phyloP scores from a whole-genome alignment of 2,113 vertebrate species.

The Scortum barcoo region DNA sequence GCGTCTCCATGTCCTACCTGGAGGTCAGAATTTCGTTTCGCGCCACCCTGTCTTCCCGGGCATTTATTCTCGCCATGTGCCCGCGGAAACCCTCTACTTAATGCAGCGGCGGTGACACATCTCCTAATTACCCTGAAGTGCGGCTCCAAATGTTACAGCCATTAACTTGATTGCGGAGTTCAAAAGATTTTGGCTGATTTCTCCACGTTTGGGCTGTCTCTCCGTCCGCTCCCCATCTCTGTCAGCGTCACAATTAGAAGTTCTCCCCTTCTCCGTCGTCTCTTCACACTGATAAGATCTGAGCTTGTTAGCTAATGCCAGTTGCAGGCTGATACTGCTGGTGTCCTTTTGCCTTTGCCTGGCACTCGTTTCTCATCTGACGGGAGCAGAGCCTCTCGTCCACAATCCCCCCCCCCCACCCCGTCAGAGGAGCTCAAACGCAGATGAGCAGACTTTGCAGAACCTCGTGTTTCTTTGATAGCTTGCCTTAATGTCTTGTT shows the following conservation, averaged over 20 bases:
- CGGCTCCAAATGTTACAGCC: neutral
- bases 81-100: neutral
- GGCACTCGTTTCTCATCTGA: constrained; percentile 19
- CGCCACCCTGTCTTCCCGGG: neutral
- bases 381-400: neutral
- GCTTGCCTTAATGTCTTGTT: neutral
- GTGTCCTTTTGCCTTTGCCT: constrained; percentile 36
- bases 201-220: neutral
- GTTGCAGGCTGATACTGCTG: constrained; percentile 13
- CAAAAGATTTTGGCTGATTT: constrained; percentile 9
- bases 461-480: neutral
- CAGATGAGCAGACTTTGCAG: neutral
- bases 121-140: neutral
- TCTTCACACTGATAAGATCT: constrained; percentile 33
- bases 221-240: no score
- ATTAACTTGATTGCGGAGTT: neutral
- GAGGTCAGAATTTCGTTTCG: constrained; percentile 84
- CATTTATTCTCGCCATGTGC: neutral
- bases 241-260: neutral
- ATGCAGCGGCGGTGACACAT: neutral
- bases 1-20: constrained; percentile 94
- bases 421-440: neutral
- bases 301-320: constrained; percentile 39
- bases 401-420: no score
- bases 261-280: neutral